Percentiles rank a stretch among this genome's conserved stretches.
These are phyloP conservation scores for Echeneis naucrates DNA, from an alignment of 2,797 vertebrate genomes.

Conservation along the genomic window DNA sequence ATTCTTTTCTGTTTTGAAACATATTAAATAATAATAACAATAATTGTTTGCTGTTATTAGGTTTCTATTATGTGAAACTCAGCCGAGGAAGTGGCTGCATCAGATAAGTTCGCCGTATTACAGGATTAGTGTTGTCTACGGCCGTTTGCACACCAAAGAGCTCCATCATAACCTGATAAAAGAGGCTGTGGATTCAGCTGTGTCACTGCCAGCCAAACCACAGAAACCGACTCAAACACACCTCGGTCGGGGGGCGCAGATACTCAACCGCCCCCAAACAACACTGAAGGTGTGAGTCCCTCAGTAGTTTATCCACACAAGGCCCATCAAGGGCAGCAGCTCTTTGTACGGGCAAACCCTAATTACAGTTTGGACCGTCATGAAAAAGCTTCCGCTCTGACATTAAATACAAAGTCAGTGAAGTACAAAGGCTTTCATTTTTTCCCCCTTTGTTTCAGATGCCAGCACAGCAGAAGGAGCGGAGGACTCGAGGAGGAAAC, in stretches of 20 bases:
- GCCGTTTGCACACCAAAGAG: constrained; percentile 32
- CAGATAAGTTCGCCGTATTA: background rate
- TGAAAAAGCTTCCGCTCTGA: constrained; percentile 73
- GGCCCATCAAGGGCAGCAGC: constrained; percentile 65
- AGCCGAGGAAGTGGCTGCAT: background rate
- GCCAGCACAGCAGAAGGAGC: constrained; percentile 60
- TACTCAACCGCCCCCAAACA: constrained; percentile 42
- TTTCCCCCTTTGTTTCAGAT: constrained; percentile 70
- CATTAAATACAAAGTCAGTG: constrained; percentile 72
- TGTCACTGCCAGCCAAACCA: constrained; percentile 44
- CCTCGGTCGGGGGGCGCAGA: constrained; percentile 12
- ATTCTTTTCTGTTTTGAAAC: too few species aligned
- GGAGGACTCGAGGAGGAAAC: constrained; percentile 45
- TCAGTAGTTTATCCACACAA: constrained; percentile 68
- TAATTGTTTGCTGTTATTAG: background rate
- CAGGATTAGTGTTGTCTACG: background rate
- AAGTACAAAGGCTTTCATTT: constrained; percentile 71
- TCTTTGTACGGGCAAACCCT: constrained; percentile 62
- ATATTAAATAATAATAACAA: too few species aligned
- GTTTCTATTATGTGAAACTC: background rate
- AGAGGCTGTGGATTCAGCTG: constrained; percentile 57
- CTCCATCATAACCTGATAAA: constrained; percentile 28
- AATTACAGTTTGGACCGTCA: constrained; percentile 70
- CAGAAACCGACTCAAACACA: constrained; percentile 49
- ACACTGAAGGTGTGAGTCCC: constrained; percentile 51